These are phyloP conservation scores for Rhopalosiphum padi DNA, from an alignment of 1,140 invertebrate species.

Conservation along the genomic window DNA sequence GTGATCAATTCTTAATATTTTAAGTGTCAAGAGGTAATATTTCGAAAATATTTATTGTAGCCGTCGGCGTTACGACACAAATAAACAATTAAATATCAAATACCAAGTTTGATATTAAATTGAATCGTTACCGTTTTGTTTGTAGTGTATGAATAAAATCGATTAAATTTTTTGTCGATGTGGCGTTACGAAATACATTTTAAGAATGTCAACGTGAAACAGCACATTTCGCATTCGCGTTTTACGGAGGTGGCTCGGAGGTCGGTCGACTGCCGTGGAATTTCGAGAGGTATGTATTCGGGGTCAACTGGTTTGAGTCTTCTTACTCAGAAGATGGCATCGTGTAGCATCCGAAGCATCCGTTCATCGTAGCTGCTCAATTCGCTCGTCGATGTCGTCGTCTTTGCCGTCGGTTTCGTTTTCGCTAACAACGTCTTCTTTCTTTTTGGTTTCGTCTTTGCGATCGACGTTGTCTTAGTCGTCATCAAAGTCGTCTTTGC, in stretches of 20 bases:
- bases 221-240: neutral
- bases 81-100: neutral
- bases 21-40: neutral
- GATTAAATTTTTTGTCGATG: neutral
- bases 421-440: neutral
- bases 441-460: neutral
- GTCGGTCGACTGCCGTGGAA: neutral
- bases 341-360: neutral
- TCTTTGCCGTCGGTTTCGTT: neutral
- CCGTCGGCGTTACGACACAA: neutral
- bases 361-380: neutral
- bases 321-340: neutral
- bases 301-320: neutral
- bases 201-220: neutral
- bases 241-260: too few relatives aligned
- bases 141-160: neutral
- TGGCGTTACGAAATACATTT: neutral
- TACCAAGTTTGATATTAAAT: neutral
- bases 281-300: neutral
- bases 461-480: neutral
- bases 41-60: neutral
- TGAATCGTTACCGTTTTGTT: neutral
- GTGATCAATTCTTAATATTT: neutral
- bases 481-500: neutral
- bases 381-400: neutral